Conservation (phyloP, 2,113 vertebrate genomes). For the Ursus arctos region DNA sequence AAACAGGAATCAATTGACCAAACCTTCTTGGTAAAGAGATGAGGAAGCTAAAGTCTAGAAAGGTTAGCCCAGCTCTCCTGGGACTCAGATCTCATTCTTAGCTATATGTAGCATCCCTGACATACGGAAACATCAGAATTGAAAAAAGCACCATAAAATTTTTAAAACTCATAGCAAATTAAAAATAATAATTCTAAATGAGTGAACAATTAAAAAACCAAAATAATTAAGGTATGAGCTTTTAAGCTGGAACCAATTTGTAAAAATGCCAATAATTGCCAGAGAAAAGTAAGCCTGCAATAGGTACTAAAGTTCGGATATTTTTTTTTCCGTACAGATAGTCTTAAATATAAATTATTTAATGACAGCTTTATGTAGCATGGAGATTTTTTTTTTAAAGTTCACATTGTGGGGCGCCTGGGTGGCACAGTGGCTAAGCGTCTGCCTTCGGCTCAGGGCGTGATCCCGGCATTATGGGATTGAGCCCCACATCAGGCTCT, state of each 20-base stretch:
- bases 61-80: neutral
- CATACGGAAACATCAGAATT: neutral
- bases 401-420: neutral
- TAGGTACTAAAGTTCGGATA: neutral
- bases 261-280: neutral
- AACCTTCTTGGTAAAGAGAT: neutral
- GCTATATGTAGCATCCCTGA: neutral
- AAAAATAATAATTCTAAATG: neutral
- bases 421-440: too few species aligned
- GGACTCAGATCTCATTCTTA: neutral
- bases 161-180: constrained; percentile 24
- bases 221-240: neutral
- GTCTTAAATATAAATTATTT: neutral
- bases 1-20: neutral
- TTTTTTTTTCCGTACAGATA: neutral
- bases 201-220: neutral
- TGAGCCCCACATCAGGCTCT: too few species aligned
- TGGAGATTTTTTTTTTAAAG: neutral
- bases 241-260: neutral
- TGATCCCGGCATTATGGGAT: too few species aligned
- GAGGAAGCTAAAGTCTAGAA: neutral
- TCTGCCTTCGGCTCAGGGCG: too few species aligned
- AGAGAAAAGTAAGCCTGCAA: neutral
- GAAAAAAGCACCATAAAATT: neutral
- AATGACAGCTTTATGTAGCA: neutral